Evolutionary conservation across 2,113 vertebrate genomes (phyloP).

Genomic region (Gorsachius goisagi): DNA sequence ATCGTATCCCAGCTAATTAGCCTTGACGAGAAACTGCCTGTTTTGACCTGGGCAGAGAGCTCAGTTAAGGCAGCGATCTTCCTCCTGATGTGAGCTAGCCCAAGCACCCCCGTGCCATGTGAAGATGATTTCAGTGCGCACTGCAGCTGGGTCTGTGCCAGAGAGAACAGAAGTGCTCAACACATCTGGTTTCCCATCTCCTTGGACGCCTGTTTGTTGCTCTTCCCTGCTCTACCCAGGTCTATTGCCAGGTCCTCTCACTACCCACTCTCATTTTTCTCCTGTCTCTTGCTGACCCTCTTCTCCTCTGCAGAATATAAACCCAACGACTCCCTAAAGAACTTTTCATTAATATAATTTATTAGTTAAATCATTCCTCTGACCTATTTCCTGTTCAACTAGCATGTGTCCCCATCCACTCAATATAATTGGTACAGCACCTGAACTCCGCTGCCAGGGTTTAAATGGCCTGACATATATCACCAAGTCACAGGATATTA

Average conservation of each 20-base stretch:
- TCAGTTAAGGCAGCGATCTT: background rate
- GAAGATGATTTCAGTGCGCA: background rate
- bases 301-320: constrained; percentile 18
- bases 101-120: background rate
- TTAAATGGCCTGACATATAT: constrained; percentile 60
- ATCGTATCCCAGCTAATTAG: background rate
- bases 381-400: constrained; percentile 41
- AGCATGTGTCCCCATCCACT: background rate
- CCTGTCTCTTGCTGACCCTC: background rate
- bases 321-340: constrained; percentile 5
- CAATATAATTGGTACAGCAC: constrained; percentile 34
- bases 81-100: background rate
- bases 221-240: background rate
- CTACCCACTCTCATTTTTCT: background rate
- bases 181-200: background rate
- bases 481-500: constrained; percentile 65
- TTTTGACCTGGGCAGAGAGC: background rate
- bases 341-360: constrained; percentile 60
- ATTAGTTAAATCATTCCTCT: constrained; percentile 27
- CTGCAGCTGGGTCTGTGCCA: background rate
- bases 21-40: background rate
- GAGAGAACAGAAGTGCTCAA: accelerated
- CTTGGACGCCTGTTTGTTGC: accelerated
- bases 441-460: constrained; percentile 8
- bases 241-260: background rate